A percentile compares a stretch with the other conserved stretches of the same genome.
phyloP scores from a whole-genome alignment of 2,797 vertebrate species.

The Cryptoprocta ferox region DNA sequence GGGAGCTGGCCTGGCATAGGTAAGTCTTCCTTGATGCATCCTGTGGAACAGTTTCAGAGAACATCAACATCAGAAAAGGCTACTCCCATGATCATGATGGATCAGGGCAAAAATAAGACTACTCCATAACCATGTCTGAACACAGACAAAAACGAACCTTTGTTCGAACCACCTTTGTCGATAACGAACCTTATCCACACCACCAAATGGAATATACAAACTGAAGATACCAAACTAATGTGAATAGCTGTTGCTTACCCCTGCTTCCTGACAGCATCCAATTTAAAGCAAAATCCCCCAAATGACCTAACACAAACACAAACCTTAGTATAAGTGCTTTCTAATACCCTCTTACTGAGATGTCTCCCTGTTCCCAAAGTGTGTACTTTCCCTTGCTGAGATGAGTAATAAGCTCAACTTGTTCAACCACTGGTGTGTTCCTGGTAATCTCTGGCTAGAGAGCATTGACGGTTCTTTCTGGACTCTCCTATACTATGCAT shows the following conservation, averaged over 20 bases:
- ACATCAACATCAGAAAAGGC: neutral
- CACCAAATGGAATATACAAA: neutral
- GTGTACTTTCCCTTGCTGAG: neutral
- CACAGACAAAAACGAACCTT: neutral
- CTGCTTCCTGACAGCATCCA: neutral
- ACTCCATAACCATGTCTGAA: neutral
- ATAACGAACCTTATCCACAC: neutral
- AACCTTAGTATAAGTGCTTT: conserved; percentile 28
- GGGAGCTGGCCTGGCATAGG: neutral
- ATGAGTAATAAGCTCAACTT: neutral
- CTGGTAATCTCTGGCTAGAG: neutral
- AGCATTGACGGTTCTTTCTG: neutral
- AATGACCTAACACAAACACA: neutral
- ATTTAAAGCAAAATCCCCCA: neutral
- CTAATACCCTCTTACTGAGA: neutral
- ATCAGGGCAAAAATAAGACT: conserved; percentile 30
- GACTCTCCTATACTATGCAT: neutral
- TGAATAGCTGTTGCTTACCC: neutral
- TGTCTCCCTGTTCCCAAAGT: neutral
- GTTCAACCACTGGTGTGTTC: neutral
- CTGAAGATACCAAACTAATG: neutral
- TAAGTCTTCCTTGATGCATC: conserved; percentile 10
- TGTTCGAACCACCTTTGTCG: too few species aligned
- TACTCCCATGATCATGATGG: neutral
- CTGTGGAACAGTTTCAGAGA: neutral